These are phyloP conservation scores for Hyalella azteca DNA, from an alignment of 2,888 invertebrate genomes.

Conservation along the genomic window DNA sequence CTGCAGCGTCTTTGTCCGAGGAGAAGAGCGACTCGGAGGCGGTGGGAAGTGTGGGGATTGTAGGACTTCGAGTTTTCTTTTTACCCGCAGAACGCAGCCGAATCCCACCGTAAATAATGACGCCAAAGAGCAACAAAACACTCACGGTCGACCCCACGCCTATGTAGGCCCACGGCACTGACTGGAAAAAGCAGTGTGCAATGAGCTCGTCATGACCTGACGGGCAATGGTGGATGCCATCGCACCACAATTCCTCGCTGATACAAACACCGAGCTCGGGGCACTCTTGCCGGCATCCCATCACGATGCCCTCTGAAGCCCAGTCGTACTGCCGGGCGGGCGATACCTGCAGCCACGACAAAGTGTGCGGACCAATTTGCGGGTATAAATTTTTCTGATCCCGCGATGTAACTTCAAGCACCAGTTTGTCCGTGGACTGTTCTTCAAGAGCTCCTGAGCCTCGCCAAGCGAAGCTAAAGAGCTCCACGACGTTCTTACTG, in stretches of 20 bases:
- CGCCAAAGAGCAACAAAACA: slow-evolving; percentile 46
- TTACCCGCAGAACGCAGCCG: slow-evolving; percentile 50
- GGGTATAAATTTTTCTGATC: slow-evolving; percentile 40
- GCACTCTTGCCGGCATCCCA: slow-evolving; percentile 53
- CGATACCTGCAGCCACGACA: slow-evolving; percentile 57
- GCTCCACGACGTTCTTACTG: slow-evolving; percentile 54
- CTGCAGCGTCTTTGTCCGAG: slow-evolving; percentile 54
- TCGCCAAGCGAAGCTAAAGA: slow-evolving; percentile 57
- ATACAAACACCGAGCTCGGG: slow-evolving; percentile 67
- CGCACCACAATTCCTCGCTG: slow-evolving; percentile 79
- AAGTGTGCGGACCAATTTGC: slow-evolving; percentile 49
- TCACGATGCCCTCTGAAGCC: slow-evolving; percentile 55
- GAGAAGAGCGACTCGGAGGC: slow-evolving; percentile 57
- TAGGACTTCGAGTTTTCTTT: slow-evolving; percentile 47
- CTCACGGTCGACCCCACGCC: slow-evolving; percentile 53
- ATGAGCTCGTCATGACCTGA: slow-evolving; percentile 76
- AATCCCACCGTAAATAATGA: slow-evolving; percentile 53
- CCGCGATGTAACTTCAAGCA: slow-evolving; percentile 45
- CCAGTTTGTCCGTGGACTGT: slow-evolving; percentile 55
- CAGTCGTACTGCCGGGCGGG: slow-evolving; percentile 57
- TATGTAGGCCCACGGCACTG: slow-evolving; percentile 57
- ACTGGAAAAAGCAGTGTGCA: slow-evolving; percentile 57
- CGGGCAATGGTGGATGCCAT: slow-evolving; percentile 78
- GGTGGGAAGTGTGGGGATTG: slow-evolving; percentile 55
- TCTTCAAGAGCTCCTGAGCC: slow-evolving; percentile 55